phyloP scores from a whole-genome alignment of 2,797 vertebrate species.

The Sebastes baramenuke region DNA sequence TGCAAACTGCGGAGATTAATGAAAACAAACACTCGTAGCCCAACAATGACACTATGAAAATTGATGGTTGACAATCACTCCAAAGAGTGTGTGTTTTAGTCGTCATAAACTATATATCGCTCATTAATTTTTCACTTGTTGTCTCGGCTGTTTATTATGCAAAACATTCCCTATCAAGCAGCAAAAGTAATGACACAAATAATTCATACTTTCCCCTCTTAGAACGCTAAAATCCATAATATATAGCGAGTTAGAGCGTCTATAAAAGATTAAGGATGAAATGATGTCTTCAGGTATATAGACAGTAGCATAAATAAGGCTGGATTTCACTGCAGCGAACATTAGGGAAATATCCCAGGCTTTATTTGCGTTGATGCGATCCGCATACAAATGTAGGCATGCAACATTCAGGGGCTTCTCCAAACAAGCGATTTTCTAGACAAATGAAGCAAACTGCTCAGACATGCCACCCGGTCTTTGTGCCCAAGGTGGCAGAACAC shows the following conservation, averaged over 20 bases:
- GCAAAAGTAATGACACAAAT: conserved; percentile 66
- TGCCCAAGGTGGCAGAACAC: conserved; percentile 35
- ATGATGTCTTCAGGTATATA: conserved; percentile 60
- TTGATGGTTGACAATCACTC: conserved; percentile 51
- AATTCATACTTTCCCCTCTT: conserved; percentile 58
- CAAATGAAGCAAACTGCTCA: conserved; percentile 66
- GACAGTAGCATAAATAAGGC: conserved; percentile 51
- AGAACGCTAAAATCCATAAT: conserved; percentile 55
- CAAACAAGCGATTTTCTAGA: conserved; percentile 63
- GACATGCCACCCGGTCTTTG: conserved; percentile 21
- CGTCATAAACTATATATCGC: conserved; percentile 47
- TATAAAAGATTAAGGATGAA: conserved; percentile 50
- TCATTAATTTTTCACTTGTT: conserved; percentile 72
- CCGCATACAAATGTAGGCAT: conserved; percentile 65
- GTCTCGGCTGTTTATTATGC: conserved; percentile 63
- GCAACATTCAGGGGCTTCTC: conserved; percentile 55
- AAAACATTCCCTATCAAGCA: conserved; percentile 67
- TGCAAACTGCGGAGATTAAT: conserved; percentile 51
- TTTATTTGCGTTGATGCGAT: conserved; percentile 67
- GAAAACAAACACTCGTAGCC: conserved; percentile 50
- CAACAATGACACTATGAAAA: conserved; percentile 49
- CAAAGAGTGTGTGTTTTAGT: conserved; percentile 19
- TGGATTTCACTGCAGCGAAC: conserved; percentile 65
- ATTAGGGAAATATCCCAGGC: conserved; percentile 68
- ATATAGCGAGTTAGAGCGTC: conserved; percentile 38